Evolutionary conservation across 23 tunicate genomes (phyloP).

Genomic region (Styela clava): DNA sequence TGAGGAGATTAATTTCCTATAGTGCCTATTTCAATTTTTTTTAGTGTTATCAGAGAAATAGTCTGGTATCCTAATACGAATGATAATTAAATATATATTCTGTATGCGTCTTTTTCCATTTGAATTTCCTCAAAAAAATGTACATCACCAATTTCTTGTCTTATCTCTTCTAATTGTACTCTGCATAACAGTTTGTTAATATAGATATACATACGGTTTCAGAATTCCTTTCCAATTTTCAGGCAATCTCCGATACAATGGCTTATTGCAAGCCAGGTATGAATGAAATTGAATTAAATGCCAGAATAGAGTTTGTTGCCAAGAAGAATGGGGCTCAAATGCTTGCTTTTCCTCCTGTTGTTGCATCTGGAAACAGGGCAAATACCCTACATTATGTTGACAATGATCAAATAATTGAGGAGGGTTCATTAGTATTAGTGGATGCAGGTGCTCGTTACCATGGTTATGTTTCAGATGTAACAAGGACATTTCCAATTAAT

Average conservation of each 20-base stretch:
- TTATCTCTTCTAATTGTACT: too few species aligned
- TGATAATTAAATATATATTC: too few species aligned
- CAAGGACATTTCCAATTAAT: constrained; percentile 88
- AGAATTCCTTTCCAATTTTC: too few species aligned
- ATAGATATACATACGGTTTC: too few species aligned
- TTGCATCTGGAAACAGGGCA: constrained; percentile 84
- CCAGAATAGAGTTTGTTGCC: constrained; percentile 66
- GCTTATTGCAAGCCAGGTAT: constrained; percentile 38
- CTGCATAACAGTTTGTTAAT: too few species aligned
- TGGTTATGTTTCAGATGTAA: constrained; percentile 87
- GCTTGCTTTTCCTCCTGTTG: constrained; percentile 93
- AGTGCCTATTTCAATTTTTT: too few species aligned
- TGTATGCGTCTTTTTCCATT: too few species aligned
- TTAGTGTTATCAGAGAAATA: too few species aligned
- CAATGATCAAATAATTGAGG: constrained; percentile 59
- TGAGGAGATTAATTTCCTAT: too few species aligned
- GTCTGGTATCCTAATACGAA: too few species aligned
- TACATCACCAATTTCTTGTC: too few species aligned
- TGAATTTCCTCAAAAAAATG: too few species aligned
- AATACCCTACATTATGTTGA: constrained; percentile 78
- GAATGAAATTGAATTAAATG: constrained; percentile 64
- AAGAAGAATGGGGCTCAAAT: constrained; percentile 71
- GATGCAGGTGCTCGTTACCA: constrained; percentile 88
- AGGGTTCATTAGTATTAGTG: constrained; percentile 77
- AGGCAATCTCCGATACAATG: constrained; percentile 57